Evolutionary conservation across 2,797 vertebrate genomes (phyloP).

Genomic region (Rhabdomys pumilio): DNA sequence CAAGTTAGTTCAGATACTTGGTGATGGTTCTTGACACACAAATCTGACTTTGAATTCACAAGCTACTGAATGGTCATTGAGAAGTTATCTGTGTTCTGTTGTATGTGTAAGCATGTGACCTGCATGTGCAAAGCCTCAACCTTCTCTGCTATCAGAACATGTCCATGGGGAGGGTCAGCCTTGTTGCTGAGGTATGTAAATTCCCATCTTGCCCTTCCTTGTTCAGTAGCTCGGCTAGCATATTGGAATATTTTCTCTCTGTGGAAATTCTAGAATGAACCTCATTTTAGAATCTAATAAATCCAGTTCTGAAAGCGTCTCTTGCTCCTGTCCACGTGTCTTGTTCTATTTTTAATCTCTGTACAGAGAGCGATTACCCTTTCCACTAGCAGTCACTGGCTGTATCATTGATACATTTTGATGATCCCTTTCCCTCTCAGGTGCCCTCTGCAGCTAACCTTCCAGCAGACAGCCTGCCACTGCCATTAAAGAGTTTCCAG

Average conservation of each 20-base stretch:
- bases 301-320: constrained; percentile 68
- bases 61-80: not conserved
- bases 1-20: not conserved
- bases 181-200: not conserved
- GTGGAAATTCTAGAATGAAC: constrained; percentile 39
- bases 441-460: constrained; percentile 71
- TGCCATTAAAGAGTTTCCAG: constrained; percentile 35
- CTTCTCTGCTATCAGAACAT: not conserved
- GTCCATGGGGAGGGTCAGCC: not conserved
- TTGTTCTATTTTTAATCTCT: constrained; percentile 64
- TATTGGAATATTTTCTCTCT: constrained; percentile 1
- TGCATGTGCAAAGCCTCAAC: not conserved
- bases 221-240: not conserved
- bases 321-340: constrained; percentile 20
- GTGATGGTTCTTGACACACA: not conserved
- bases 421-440: constrained; percentile 68
- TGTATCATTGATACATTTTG: constrained; percentile 18
- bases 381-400: constrained; percentile 40
- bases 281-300: constrained; percentile 51
- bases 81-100: not conserved
- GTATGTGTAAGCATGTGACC: not conserved
- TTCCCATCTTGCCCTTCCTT: not conserved
- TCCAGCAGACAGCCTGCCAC: constrained; percentile 55
- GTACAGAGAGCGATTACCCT: constrained; percentile 36
- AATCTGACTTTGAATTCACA: constrained; percentile 5